These are phyloP conservation scores for Colletes collaris DNA, from an alignment of 2,888 invertebrate genomes.

Conservation along the genomic window DNA sequence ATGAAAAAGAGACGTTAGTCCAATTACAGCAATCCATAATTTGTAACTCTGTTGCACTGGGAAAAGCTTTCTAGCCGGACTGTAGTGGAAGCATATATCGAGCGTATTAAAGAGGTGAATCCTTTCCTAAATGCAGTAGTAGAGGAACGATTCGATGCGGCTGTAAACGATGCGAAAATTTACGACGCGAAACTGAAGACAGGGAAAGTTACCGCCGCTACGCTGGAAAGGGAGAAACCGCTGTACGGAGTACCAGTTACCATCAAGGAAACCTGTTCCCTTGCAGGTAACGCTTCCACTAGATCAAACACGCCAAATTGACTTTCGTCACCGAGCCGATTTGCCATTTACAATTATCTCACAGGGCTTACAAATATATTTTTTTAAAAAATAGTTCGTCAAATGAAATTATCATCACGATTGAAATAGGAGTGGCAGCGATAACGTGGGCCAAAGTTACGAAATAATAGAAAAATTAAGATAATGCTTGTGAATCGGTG, in stretches of 20 bases:
- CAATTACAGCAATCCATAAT: too few relatives aligned
- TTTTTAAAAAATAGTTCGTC: too few relatives aligned
- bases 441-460: too few relatives aligned
- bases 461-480: too few relatives aligned
- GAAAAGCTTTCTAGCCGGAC: constrained; percentile 88
- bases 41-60: background rate
- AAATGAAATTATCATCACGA: too few relatives aligned
- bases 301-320: too few relatives aligned
- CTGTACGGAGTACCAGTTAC: constrained; percentile 93
- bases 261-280: constrained; percentile 91
- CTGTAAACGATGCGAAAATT: constrained; percentile 89
- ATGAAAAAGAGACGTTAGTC: too few relatives aligned
- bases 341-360: too few relatives aligned
- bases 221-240: constrained; percentile 88
- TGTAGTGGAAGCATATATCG: constrained; percentile 89
- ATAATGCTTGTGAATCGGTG: too few relatives aligned
- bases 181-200: constrained; percentile 88
- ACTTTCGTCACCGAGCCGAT: too few relatives aligned
- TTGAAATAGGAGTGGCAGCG: too few relatives aligned
- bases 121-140: constrained; percentile 91
- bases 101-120: constrained; percentile 91
- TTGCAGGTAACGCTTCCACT: constrained; percentile 85
- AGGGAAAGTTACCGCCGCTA: constrained; percentile 85
- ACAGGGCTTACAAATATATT: too few relatives aligned
- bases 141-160: constrained; percentile 90